phyloP scores from a whole-genome alignment of 2,113 vertebrate species.

The Sakesphorus luctuosus region DNA sequence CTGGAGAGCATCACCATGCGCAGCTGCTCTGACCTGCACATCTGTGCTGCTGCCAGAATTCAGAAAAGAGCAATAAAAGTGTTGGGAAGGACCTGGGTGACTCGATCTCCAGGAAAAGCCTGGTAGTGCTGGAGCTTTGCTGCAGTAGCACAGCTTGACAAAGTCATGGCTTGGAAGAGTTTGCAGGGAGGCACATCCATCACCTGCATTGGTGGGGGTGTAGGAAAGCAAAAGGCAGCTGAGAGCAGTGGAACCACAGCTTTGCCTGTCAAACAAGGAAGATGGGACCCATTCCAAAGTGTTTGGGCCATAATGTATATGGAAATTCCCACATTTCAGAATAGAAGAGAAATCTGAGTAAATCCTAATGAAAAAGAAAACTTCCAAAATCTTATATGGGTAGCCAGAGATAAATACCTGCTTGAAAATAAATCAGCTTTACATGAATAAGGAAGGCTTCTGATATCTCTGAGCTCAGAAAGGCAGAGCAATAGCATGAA shows the following conservation, averaged over 20 bases:
- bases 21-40: background rate
- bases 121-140: background rate
- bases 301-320: rapidly evolving
- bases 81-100: rapidly evolving
- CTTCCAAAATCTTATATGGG: background rate
- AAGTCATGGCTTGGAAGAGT: background rate
- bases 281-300: no score
- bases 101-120: rapidly evolving
- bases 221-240: background rate
- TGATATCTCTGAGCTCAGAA: background rate
- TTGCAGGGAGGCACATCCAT: rapidly evolving
- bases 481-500: no score
- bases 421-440: background rate
- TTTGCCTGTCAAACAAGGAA: background rate
- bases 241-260: background rate
- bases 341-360: background rate
- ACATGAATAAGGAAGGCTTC: background rate
- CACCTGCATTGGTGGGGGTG: rapidly evolving
- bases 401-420: background rate
- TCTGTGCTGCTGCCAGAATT: background rate
- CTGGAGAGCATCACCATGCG: rapidly evolving
- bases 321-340: background rate
- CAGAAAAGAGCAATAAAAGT: background rate
- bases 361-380: background rate
- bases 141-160: background rate